These are phyloP conservation scores for Scaptomyza reducta DNA, from an alignment of 2,888 invertebrate genomes.

Conservation along the genomic window DNA sequence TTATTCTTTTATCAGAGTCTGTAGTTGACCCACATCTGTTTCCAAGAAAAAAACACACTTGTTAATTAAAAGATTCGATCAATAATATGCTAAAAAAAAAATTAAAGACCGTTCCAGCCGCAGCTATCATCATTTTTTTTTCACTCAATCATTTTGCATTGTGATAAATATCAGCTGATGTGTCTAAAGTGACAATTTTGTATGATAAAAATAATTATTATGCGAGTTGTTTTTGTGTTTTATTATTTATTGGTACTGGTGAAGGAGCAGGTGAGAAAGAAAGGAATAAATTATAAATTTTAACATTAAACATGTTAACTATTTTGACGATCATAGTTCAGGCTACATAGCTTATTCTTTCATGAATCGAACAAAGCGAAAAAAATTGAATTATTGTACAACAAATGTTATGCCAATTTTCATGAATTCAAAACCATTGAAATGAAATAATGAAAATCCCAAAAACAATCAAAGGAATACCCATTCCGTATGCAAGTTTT, in stretches of 20 bases:
- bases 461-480: constrained; percentile 80
- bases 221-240: not conserved
- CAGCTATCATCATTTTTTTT: not conserved
- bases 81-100: no score
- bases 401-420: constrained; percentile 82
- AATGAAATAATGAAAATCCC: constrained; percentile 83
- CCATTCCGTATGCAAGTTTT: constrained; percentile 33
- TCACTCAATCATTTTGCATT: constrained; percentile 15
- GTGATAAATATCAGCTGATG: constrained; percentile 9
- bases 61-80: not conserved
- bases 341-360: not conserved
- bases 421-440: constrained; percentile 82
- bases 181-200: constrained; percentile 4
- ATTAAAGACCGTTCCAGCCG: constrained; percentile 1
- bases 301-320: not conserved
- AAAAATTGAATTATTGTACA: constrained; percentile 74
- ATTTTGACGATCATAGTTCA: not conserved
- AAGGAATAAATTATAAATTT: not conserved
- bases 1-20: no score
- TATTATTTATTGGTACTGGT: not conserved
- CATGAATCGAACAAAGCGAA: constrained; percentile 1
- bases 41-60: not conserved
- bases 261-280: not conserved
- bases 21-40: not conserved
- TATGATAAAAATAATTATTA: not conserved